Evolutionary conservation across 2,113 vertebrate species (phyloP).

Genomic region (Hirundichthys speculiger): DNA sequence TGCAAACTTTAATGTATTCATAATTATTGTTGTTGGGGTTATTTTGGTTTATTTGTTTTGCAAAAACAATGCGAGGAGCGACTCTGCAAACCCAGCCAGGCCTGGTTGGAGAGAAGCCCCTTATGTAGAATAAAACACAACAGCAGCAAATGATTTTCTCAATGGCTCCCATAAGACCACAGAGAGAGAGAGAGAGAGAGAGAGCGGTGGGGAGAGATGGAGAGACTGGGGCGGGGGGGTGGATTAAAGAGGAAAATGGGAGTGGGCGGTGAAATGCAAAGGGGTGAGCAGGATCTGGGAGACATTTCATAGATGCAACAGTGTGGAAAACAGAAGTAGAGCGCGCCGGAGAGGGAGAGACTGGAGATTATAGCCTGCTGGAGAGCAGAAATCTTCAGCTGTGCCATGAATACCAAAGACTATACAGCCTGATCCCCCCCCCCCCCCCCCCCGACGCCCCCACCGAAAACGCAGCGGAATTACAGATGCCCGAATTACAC

Average conservation of each 20-base stretch:
- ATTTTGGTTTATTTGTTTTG: constrained; percentile 8
- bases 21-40: no score
- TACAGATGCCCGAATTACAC: constrained; percentile 55
- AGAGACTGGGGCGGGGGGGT: neutral
- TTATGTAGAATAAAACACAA: constrained; percentile 52
- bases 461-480: constrained; percentile 50
- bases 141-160: constrained; percentile 67
- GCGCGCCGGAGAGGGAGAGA: constrained; percentile 20
- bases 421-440: constrained; percentile 29
- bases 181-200: neutral
- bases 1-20: no score
- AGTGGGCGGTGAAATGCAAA: constrained; percentile 8
- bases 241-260: neutral
- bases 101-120: constrained; percentile 22
- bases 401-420: constrained; percentile 72
- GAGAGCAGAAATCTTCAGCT: constrained; percentile 66
- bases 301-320: constrained; percentile 58
- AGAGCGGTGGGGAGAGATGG: constrained; percentile 6
- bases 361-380: constrained; percentile 65
- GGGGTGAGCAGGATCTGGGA: neutral
- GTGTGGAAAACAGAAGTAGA: constrained; percentile 52
- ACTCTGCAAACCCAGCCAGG: constrained; percentile 23
- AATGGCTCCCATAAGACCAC: constrained; percentile 64
- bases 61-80: constrained; percentile 16
- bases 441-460: constrained; percentile 4